Evolutionary conservation across 1,140 invertebrate genomes (phyloP).

Genomic region (Diorhabda sublineata): DNA sequence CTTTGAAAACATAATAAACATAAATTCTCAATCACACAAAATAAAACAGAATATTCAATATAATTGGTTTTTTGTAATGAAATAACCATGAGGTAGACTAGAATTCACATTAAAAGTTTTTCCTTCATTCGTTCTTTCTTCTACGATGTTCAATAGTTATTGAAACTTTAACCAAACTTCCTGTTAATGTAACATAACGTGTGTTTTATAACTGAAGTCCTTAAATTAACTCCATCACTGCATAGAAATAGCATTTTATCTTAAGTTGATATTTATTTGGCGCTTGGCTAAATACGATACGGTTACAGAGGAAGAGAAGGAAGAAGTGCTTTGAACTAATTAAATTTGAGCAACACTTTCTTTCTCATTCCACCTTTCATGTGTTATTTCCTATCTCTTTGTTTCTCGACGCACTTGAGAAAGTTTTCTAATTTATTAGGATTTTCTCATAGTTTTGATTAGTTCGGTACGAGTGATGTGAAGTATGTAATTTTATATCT

Average conservation of each 20-base stretch:
- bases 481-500: not conserved
- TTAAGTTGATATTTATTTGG: not conserved
- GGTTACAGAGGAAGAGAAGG: conserved; percentile 1
- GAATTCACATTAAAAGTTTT: too few relatives aligned
- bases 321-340: not conserved
- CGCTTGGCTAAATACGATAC: not conserved
- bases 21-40: too few relatives aligned
- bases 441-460: conserved; percentile 3
- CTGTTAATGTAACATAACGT: too few relatives aligned
- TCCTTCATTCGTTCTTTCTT: too few relatives aligned
- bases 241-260: not conserved
- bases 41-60: too few relatives aligned
- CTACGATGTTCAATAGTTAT: too few relatives aligned
- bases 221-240: not conserved
- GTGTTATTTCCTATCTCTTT: not conserved
- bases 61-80: too few relatives aligned
- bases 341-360: conserved; percentile 1
- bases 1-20: too few relatives aligned
- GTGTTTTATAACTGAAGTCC: too few relatives aligned
- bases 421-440: conserved; percentile 3
- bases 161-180: too few relatives aligned
- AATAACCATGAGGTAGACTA: too few relatives aligned
- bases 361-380: not conserved
- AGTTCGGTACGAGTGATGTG: not conserved
- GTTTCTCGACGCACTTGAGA: not conserved